Percentiles rank a stretch among this genome's conserved stretches.
These are phyloP conservation scores for Trichogramma dendrolimi DNA, from an alignment of 2,888 invertebrate genomes.

Conservation along the genomic window DNA sequence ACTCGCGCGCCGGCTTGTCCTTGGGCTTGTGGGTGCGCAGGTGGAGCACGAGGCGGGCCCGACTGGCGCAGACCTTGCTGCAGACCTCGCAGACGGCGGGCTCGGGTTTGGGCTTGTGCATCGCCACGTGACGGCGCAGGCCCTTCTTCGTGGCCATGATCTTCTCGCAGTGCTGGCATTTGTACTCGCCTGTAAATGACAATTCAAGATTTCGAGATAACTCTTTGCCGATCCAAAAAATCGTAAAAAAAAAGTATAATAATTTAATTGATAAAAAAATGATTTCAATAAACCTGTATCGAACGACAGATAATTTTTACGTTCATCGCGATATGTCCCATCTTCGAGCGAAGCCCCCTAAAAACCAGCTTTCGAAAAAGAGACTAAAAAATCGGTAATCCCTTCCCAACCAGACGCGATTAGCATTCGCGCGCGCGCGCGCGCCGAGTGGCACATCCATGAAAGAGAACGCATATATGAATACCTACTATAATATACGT, in stretches of 20 bases:
- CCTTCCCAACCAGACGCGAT: too few species aligned
- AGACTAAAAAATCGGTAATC: too few species aligned
- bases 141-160: constrained; percentile 49
- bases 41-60: constrained; percentile 46
- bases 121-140: constrained; percentile 47
- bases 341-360: too few species aligned
- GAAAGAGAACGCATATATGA: too few species aligned
- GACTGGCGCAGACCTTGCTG: constrained; percentile 49
- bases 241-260: constrained; percentile 20
- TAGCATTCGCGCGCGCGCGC: too few species aligned
- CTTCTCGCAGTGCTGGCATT: constrained; percentile 50
- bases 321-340: too few species aligned
- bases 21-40: constrained; percentile 50
- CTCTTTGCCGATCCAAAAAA: constrained; percentile 14
- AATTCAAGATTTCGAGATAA: constrained; percentile 32
- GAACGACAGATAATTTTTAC: too few species aligned
- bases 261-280: constrained; percentile 15
- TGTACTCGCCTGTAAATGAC: constrained; percentile 49
- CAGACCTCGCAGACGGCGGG: constrained; percentile 49
- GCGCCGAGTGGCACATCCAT: too few species aligned
- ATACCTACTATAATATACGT: too few species aligned
- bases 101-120: constrained; percentile 50
- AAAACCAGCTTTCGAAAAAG: too few species aligned
- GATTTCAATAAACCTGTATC: constrained; percentile 11
- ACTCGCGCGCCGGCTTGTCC: constrained; percentile 48